Evolutionary conservation across 2,888 invertebrate genomes (phyloP).

Genomic region (Oscheius onirici): DNA sequence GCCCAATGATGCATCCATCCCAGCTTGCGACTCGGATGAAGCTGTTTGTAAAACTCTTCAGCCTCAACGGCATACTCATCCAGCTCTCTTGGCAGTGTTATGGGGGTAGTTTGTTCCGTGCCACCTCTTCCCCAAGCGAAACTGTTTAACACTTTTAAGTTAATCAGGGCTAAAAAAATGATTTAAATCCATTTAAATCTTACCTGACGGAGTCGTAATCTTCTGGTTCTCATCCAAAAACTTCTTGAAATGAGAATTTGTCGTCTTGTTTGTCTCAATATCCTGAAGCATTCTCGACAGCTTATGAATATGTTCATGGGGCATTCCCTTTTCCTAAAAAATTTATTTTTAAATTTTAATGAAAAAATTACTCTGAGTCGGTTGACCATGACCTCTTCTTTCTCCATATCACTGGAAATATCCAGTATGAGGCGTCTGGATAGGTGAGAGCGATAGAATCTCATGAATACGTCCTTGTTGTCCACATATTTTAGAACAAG

Average conservation of each 20-base stretch:
- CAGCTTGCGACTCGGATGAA: slow-evolving; percentile 94
- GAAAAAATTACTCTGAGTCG: slow-evolving; percentile 78
- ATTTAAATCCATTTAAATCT: neutral
- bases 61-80: slow-evolving; percentile 99
- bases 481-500: slow-evolving; percentile 97
- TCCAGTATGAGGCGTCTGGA: slow-evolving; percentile 94
- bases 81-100: slow-evolving; percentile 93
- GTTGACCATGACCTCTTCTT: slow-evolving; percentile 99
- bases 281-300: slow-evolving; percentile 92
- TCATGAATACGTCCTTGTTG: slow-evolving; percentile 99
- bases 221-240: slow-evolving; percentile 49
- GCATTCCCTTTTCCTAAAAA: slow-evolving; percentile 93
- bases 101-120: slow-evolving; percentile 80
- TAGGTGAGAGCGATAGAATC: slow-evolving; percentile 97
- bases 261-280: slow-evolving; percentile 81
- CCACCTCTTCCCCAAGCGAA: slow-evolving; percentile 94
- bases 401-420: slow-evolving; percentile 97
- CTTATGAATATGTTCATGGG: slow-evolving; percentile 98
- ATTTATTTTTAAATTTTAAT: neutral
- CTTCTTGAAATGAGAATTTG: slow-evolving; percentile 87
- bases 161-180: slow-evolving; percentile 78
- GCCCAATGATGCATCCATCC: slow-evolving; percentile 99
- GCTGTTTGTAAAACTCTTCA: slow-evolving; percentile 96
- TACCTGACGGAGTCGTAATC: slow-evolving; percentile 52
- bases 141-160: slow-evolving; percentile 97